Evolutionary conservation across 2,113 vertebrate species (phyloP), one percentile per base, ranked within the genome.

Genomic region (Cryptotis parvus): DNA sequence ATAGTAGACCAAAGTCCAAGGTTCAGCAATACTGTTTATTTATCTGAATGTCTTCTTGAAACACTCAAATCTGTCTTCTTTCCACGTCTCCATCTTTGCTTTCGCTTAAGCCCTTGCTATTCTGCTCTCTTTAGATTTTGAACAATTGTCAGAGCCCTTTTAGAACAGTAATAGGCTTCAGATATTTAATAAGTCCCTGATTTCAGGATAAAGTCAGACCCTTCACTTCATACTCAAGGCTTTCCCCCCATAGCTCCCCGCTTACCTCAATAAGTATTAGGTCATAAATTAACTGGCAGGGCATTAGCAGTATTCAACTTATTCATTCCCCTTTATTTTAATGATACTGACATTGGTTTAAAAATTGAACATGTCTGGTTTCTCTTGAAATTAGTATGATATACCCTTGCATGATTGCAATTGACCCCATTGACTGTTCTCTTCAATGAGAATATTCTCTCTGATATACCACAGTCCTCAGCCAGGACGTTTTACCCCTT

Each of bases 331-430:
- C n/a, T n/a, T n/a, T n/a, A n/a, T n/a, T n/a, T n/a, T n/a, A 68
- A 35, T 77, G 27, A 3, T 61, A 70, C 33, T 55, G 65, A 87
- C 7, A 58, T 89, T 93, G 63, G 74, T 87, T 93, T 94, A 27
- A 82, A 85, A 93, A 78, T n/a, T 55, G 41, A 89, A 84, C 24
- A 73, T 75, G 69, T 82, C 43, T 88, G 61, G 43, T 27, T 79
- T 79, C 63, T 73, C 72, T 91, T 91, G 15, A 83, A 77, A 75
- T 72, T 43, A 37, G 52, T 26, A 87, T 20, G 89, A 77, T 70
- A 29, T 45, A 9, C 43, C 35, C 9, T 66, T 33, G 65, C 27
- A 24, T 66, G 20, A 9, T 83, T 29, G 16, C 39, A 82, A 1
- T 58, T 65, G 37, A 27, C 65, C 65, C 1, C 89, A 29, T 2